phyloP scores from a whole-genome alignment of 2,113 vertebrate species.

The Rousettus leschenaultii region DNA sequence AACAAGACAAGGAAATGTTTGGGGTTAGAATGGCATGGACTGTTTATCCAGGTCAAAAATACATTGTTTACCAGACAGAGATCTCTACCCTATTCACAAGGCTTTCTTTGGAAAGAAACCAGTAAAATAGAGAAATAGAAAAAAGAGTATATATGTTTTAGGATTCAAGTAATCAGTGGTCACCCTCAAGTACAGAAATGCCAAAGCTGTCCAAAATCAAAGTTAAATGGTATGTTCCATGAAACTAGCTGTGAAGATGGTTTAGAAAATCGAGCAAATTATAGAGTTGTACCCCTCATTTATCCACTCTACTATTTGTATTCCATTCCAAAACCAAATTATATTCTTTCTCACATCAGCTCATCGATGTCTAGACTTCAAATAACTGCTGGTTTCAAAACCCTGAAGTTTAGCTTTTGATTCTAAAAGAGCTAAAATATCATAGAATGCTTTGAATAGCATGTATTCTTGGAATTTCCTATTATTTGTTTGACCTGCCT shows the following conservation, averaged over 20 bases:
- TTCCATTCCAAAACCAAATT: slow-evolving; percentile 48
- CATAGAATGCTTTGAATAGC: not conserved
- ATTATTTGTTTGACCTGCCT: slow-evolving; percentile 1
- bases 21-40: not conserved
- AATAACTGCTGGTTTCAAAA: slow-evolving; percentile 38
- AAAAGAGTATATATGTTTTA: not conserved
- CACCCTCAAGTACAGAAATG: slow-evolving; percentile 29
- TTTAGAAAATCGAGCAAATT: slow-evolving; percentile 63
- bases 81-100: not conserved
- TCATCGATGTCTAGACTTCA: slow-evolving; percentile 51
- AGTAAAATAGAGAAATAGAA: not conserved
- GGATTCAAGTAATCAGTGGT: not conserved
- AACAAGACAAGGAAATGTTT: not conserved
- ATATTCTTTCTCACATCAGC: slow-evolving; percentile 47
- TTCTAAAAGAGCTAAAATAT: not conserved
- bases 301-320: slow-evolving; percentile 43
- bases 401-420: slow-evolving; percentile 30
- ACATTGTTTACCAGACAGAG: not conserved
- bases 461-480: not conserved
- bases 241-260: slow-evolving; percentile 36
- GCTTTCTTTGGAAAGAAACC: not conserved
- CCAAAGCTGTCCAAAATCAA: slow-evolving; percentile 39
- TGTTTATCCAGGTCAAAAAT: not conserved
- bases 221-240: slow-evolving; percentile 35
- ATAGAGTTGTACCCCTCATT: not conserved